Percentiles rank a stretch among this genome's conserved stretches.
These are phyloP conservation scores for Ceraclea dissimilis DNA, from an alignment of 2,888 invertebrate genomes.

Conservation along the genomic window DNA sequence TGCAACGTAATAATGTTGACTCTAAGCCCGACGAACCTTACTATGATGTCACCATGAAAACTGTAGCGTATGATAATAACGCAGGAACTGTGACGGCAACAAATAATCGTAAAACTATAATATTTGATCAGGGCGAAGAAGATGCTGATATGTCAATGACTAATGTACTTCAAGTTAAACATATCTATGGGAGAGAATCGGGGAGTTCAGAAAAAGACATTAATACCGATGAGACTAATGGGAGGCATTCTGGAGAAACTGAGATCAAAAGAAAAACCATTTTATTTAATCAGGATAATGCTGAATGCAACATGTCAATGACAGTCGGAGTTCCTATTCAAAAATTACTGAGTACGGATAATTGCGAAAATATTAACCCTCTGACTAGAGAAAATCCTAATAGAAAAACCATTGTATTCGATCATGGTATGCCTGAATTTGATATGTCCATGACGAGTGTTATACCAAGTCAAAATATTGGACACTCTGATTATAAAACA, in stretches of 20 bases:
- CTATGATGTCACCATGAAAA: slow-evolving; percentile 8
- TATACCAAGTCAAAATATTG: not conserved
- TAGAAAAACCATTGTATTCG: slow-evolving; percentile 1
- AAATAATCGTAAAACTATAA: slow-evolving; percentile 2
- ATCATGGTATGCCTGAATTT: slow-evolving; percentile 1
- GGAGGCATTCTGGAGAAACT: too few species aligned
- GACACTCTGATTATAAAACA: not conserved
- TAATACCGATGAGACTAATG: too few species aligned
- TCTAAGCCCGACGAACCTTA: not conserved
- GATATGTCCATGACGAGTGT: slow-evolving; percentile 5
- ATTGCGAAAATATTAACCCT: not conserved
- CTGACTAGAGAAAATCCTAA: not conserved
- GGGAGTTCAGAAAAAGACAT: too few species aligned
- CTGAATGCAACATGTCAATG: slow-evolving; percentile 6
- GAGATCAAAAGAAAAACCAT: slow-evolving; percentile 3
- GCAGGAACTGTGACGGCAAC: not conserved
- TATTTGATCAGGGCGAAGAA: not conserved
- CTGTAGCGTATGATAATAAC: too few species aligned
- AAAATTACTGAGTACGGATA: not conserved
- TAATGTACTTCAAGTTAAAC: not conserved
- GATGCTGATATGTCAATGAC: slow-evolving; percentile 6
- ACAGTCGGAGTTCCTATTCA: slow-evolving; percentile 4
- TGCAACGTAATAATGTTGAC: not conserved
- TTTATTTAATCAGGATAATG: not conserved
- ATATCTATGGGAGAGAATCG: too few species aligned